Conservation (phyloP, 1,140 invertebrate species). For the Spodoptera litura region DNA sequence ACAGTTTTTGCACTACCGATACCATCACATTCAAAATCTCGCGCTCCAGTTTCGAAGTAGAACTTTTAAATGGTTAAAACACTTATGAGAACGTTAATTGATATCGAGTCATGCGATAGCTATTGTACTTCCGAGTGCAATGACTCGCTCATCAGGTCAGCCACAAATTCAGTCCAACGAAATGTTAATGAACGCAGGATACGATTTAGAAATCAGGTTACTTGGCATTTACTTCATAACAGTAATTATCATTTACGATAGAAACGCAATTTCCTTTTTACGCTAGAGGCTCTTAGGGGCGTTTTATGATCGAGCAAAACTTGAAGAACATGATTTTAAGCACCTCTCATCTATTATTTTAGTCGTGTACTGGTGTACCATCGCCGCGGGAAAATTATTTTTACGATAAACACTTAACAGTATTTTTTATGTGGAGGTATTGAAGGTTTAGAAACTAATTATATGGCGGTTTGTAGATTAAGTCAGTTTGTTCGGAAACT, state of each 20-base stretch:
- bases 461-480: not conserved
- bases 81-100: constrained; percentile 42
- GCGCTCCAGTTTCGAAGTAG: constrained; percentile 14
- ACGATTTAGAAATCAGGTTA: constrained; percentile 58
- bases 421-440: not conserved
- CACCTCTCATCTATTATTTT: constrained; percentile 30
- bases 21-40: not conserved
- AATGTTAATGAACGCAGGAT: constrained; percentile 58
- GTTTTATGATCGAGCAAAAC: constrained; percentile 48
- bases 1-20: not conserved
- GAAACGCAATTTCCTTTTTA: constrained; percentile 67
- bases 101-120: constrained; percentile 39
- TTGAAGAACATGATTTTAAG: constrained; percentile 44
- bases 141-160: constrained; percentile 54
- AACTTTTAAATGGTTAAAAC: constrained; percentile 33
- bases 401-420: constrained; percentile 29
- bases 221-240: constrained; percentile 57
- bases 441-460: not conserved
- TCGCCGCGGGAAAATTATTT: constrained; percentile 31
- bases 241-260: constrained; percentile 68
- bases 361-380: not conserved
- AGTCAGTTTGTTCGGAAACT: not conserved
- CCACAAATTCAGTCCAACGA: constrained; percentile 49
- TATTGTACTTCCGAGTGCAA: constrained; percentile 43
- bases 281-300: constrained; percentile 48